Conservation (phyloP, 2,113 vertebrate species). For the Bothrops jararaca region DNA sequence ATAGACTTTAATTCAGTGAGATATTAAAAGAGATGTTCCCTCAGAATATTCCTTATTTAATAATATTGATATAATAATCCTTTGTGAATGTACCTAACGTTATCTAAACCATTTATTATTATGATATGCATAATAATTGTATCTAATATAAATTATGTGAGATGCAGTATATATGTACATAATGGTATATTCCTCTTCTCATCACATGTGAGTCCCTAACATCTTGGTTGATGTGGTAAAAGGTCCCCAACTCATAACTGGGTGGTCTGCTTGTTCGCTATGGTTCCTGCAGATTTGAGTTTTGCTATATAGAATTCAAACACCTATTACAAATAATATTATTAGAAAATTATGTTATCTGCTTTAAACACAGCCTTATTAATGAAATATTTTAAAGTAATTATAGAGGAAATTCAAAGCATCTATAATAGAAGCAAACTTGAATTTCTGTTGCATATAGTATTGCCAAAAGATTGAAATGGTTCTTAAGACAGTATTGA, state of each 20-base stretch:
- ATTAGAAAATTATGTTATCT: not conserved
- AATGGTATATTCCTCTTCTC: not conserved
- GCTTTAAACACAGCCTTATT: not conserved
- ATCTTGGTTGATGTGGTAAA: not conserved
- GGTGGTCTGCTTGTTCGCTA: not conserved
- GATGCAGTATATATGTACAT: not conserved
- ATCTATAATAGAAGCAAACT: not conserved
- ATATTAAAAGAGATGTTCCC: not conserved
- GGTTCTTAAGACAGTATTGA: not conserved
- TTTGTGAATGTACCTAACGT: not conserved
- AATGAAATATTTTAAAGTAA: not conserved
- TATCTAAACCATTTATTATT: not conserved
- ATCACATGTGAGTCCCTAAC: not conserved
- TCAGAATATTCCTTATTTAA: not conserved
- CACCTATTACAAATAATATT: not conserved
- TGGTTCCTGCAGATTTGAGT: not conserved
- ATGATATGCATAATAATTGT: not conserved
- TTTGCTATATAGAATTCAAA: not conserved
- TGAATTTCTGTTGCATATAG: not conserved
- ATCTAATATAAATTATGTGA: not conserved
- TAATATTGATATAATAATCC: no score
- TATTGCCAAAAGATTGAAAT: not conserved
- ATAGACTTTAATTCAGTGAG: not conserved
- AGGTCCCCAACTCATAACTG: not conserved
- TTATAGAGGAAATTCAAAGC: not conserved